phyloP scores from a whole-genome alignment of 2,797 vertebrate genomes.

The Gymnodraco acuticeps region DNA sequence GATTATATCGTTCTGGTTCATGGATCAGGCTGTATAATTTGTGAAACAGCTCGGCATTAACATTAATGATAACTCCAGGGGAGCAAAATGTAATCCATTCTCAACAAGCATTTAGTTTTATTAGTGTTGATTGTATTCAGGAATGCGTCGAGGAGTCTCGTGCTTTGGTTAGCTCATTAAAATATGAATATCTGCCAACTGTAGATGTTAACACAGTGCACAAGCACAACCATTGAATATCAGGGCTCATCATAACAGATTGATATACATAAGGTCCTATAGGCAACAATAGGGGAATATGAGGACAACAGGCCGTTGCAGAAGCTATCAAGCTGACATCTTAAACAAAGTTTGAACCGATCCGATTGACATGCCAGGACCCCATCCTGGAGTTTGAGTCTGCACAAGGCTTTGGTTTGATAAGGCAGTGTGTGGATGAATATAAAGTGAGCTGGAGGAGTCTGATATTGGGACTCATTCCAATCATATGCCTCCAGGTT shows the following conservation, averaged over 20 bases:
- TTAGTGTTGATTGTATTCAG: slow-evolving; percentile 64
- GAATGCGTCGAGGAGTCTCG: slow-evolving; percentile 47
- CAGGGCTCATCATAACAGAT: slow-evolving; percentile 39
- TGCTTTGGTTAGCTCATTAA: slow-evolving; percentile 57
- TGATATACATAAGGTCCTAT: slow-evolving; percentile 46
- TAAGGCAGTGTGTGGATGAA: slow-evolving; percentile 66
- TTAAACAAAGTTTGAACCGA: slow-evolving; percentile 60
- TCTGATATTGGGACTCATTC: slow-evolving; percentile 66
- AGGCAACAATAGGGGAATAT: slow-evolving; percentile 28
- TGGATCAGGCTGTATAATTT: slow-evolving; percentile 70
- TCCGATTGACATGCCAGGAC: slow-evolving; percentile 51
- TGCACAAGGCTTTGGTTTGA: slow-evolving; percentile 63
- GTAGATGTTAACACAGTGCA: slow-evolving; percentile 30
- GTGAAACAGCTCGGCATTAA: slow-evolving; percentile 69
- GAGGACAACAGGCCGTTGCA: slow-evolving; percentile 52
- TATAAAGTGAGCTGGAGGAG: slow-evolving; percentile 64
- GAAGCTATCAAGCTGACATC: slow-evolving; percentile 58
- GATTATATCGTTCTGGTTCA: slow-evolving; percentile 63
- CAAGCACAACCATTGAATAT: slow-evolving; percentile 26
- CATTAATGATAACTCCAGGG: slow-evolving; percentile 74
- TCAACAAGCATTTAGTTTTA: slow-evolving; percentile 66
- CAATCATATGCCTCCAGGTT: slow-evolving; percentile 75
- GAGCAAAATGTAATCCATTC: slow-evolving; percentile 71
- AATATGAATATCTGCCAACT: slow-evolving; percentile 67
- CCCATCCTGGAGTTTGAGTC: slow-evolving; percentile 47